Conservation (phyloP, 92 coral and sea anemone genomes). For the Porites evermanni region DNA sequence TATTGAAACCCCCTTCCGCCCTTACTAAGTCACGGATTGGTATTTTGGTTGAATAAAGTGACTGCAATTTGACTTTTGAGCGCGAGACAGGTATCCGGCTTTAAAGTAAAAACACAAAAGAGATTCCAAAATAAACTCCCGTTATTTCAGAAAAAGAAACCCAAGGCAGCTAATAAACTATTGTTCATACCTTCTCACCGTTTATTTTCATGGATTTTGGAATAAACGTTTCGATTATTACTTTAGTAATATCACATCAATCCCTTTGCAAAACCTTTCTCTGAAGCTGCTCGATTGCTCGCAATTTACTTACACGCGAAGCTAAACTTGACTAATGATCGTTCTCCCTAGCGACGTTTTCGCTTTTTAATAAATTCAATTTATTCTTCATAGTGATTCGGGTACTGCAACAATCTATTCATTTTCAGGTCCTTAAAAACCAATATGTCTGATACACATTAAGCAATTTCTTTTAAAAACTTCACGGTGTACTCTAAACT, state of each 20-base stretch:
- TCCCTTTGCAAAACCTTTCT: background rate
- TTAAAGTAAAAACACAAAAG: constrained; percentile 4
- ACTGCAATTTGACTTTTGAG: constrained; percentile 33
- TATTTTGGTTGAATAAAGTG: constrained; percentile 26
- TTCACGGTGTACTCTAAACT: constrained; percentile 51
- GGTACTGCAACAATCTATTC: constrained; percentile 27
- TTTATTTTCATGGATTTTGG: background rate
- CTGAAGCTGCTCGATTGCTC: background rate
- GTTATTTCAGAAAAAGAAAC: background rate
- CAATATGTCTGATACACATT: constrained; percentile 50
- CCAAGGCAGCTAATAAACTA: background rate
- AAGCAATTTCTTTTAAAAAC: constrained; percentile 53
- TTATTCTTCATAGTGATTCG: constrained; percentile 29
- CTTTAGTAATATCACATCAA: background rate
- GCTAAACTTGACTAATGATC: constrained; percentile 9
- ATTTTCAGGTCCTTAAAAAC: constrained; percentile 42
- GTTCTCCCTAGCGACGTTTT: constrained; percentile 15
- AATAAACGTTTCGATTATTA: background rate
- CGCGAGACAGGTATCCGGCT: background rate
- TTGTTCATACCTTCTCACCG: background rate
- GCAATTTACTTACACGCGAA: constrained; percentile 35
- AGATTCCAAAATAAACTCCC: background rate
- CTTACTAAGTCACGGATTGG: background rate
- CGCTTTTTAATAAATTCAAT: constrained; percentile 42
- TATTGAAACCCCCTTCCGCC: constrained; percentile 30